Evolutionary conservation across 1,140 invertebrate species (phyloP).

Genomic region (Microvelia longipes): DNA sequence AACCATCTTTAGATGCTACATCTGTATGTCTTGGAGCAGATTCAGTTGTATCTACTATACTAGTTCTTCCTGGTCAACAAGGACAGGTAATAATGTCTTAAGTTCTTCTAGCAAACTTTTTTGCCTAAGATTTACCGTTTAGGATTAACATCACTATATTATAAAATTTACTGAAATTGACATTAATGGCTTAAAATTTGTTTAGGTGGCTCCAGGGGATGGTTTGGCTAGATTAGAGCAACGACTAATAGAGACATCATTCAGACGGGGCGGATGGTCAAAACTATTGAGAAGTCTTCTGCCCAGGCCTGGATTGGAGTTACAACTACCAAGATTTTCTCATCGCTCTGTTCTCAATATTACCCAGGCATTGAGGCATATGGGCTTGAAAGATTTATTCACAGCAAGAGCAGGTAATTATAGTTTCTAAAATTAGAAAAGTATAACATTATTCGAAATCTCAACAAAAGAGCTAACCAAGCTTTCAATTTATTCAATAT

Average conservation of each 20-base stretch:
- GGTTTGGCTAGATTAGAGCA: constrained; percentile 54
- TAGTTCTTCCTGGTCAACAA: constrained; percentile 62
- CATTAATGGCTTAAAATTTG: too few relatives aligned
- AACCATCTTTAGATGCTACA: constrained; percentile 63
- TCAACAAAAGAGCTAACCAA: too few relatives aligned
- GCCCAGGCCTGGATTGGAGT: constrained; percentile 52
- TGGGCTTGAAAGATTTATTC: constrained; percentile 66
- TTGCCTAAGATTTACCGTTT: too few relatives aligned
- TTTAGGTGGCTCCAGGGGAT: constrained; percentile 51
- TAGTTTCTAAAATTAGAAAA: constrained; percentile 45
- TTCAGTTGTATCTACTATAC: constrained; percentile 55
- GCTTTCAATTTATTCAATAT: too few relatives aligned
- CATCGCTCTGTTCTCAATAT: constrained; percentile 65
- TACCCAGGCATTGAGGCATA: constrained; percentile 51
- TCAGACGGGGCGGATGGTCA: constrained; percentile 52
- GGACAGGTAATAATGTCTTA: constrained; percentile 30
- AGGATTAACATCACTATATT: too few relatives aligned
- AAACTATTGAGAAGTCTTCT: constrained; percentile 52
- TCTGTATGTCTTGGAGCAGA: constrained; percentile 52
- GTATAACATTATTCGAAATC: too few relatives aligned
- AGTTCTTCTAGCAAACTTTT: too few relatives aligned
- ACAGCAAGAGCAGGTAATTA: constrained; percentile 37
- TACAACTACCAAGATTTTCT: constrained; percentile 65
- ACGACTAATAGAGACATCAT: constrained; percentile 44
- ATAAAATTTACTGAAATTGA: too few relatives aligned